Base-by-base conservation (phyloP, 2,888 invertebrate genomes). In the Ctenicera cuprea region DNA sequence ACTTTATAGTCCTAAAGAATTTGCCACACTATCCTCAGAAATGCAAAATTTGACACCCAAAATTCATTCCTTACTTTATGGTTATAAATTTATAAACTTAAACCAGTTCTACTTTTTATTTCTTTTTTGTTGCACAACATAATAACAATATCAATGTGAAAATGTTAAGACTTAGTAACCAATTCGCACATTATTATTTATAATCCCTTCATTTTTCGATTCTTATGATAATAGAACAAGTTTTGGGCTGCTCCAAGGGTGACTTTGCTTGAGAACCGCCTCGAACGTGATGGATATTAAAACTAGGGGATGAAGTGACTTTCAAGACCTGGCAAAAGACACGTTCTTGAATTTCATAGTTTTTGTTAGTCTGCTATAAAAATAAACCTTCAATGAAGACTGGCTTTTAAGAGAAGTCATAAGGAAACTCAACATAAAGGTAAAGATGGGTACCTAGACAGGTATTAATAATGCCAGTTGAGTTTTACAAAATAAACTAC, bases 331-430 rank as follows among this genome's bases (percentile, higher is more conserved):
- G 38, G 30, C 45, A 45, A 68, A 73, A 68, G 73, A 73, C 72
- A 72, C 67, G 73, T 68, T 73, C 63, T 52, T 57, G 62, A 59
- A 73, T 73, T 73, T 73, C 68, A 37, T 64, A 62, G 52, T 64
- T 73, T 57, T 64, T 69, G 63, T 62, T 38, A 20, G 64, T 14
- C 50, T 54, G 67, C 45, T 73, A 64, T 73, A 73, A 73, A 73
- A 73, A 63, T 68, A 57, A 43, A 69, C 62, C 30, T 3, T 16
- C 22, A 11, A 11, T 54, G 30, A 11, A n/a, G 22, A 26, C 5
- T 26, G 5, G 3, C 18, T 45, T 9, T 45, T 18, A 9, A 1
- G 12, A 20, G 9, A 16, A 11, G n/a, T n/a, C 50, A 50, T 16
- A 20, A 18, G 52, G 7, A n/a, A 30, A 43, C 14, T 4, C 5